Base-by-base conservation (phyloP, 2,888 invertebrate species). In the Venusia cambrica region DNA sequence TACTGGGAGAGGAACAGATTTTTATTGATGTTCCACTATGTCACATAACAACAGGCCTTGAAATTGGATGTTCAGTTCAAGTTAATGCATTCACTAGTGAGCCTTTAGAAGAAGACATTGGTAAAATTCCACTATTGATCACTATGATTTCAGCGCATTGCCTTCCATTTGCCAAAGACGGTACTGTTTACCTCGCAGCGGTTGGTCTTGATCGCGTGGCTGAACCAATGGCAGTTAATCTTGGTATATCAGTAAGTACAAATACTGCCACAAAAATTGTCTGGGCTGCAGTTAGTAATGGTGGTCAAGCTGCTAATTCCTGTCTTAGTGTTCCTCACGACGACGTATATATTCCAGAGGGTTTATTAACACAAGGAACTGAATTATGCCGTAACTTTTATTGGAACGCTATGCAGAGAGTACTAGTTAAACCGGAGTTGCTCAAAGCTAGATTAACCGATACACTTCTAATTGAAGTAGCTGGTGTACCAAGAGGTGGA, bases 131-230 rank as follows among this genome's bases (percentile, higher is more conserved):
- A 6, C 29, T 87, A 11, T 45, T 58, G 13, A 37, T 87, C 1
- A 83, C 85, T 2, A 62, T 85, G 67, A 48, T 83, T 15, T 80
- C 81, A 16, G 79, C 66, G 1, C 72, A 83, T 51, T 87, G 87
- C 46, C 51, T 85, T 18, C 85, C 87, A 18, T 7, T 4, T 22
- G 42, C 57, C 5, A 78, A 52, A 59, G 85, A 84, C 0, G 81
- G 74, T 6, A 83, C 80, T 1, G 66, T 66, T 30, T 83, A 73
- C 45, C 19, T 77, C 11, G 63, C 65, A 46, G 81, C 80, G 3
- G 50, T 85, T 26, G 72, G 73, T 16, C 54, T 87, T 30, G 65
- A 76, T 51, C 55, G 40, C 11, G 6, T 81, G 35, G 37, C 55
- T 7, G 54, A 66, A 16, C 59, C 59, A 4, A 28, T 36, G 6